phyloP scores from a whole-genome alignment of 2,888 invertebrate species.

The Plusia festucae region DNA sequence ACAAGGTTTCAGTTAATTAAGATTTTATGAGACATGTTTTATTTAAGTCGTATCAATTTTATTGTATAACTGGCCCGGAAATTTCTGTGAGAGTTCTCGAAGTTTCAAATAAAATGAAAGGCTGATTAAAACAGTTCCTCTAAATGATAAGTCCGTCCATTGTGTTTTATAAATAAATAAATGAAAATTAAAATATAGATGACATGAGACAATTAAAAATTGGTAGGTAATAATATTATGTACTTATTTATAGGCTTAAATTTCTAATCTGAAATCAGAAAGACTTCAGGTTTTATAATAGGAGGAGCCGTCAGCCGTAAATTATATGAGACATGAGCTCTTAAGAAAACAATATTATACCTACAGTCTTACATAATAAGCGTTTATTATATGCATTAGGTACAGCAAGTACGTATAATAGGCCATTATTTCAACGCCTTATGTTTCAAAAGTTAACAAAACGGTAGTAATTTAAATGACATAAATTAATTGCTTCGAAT shows the following conservation, averaged over 20 bases:
- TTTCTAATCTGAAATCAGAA: no score
- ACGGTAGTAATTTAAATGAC: slow-evolving; percentile 16
- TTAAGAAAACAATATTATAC: no score
- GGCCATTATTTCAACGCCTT: not conserved
- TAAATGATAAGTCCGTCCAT: not conserved
- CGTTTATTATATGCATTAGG: not conserved
- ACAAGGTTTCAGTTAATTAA: slow-evolving; percentile 1
- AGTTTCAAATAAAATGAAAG: not conserved
- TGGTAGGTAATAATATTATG: not conserved
- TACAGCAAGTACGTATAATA: not conserved
- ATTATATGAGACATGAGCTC: no score
- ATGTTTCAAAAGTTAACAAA: slow-evolving; percentile 9
- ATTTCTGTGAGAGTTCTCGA: slow-evolving; percentile 1
- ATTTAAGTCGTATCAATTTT: no score
- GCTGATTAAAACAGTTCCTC: slow-evolving; percentile 4
- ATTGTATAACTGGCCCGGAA: slow-evolving; percentile 4
- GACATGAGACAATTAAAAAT: not conserved
- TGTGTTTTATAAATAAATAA: slow-evolving; percentile 1
- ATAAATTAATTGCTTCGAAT: slow-evolving; percentile 26
- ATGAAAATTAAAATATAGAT: not conserved
- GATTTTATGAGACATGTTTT: slow-evolving; percentile 5
- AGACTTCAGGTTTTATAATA: no score
- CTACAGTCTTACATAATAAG: no score
- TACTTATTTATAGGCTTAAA: not conserved
- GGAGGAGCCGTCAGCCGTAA: no score